Evolutionary conservation across 2,797 vertebrate species (phyloP), one percentile per base, ranked within the genome.

Genomic region (Chrosomus eos): DNA sequence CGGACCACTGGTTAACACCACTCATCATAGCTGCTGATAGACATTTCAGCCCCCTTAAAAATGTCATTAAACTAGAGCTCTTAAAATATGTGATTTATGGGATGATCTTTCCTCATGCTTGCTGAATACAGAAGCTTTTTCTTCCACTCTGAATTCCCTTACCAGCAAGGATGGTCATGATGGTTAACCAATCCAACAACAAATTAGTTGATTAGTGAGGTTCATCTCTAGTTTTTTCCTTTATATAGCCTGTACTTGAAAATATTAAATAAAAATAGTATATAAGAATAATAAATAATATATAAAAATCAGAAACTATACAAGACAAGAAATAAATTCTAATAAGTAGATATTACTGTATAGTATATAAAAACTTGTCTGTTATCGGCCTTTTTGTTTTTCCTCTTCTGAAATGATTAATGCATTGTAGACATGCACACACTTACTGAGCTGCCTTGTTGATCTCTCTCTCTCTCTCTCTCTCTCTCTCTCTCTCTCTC

Each of bases 361-460:
- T n/a, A n/a, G n/a, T n/a, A n/a, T n/a, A n/a, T n/a, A n/a, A n/a
- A n/a, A n/a, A n/a, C 70, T 71, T 89, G 78, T 88, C 78, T 68
- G 73, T 83, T 88, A 53, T 72, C 64, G 2, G 38, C 36, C 51
- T 81, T 45, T 60, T 71, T 45, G 43, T 79, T 64, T 83, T 48
- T 81, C 48, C 81, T 71, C 58, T 66, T 80, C 45, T 90, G 60
- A 83, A 83, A 67, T 76, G 45, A 55, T 77, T 18, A 68, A 55
- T 33, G n/a, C 28, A 31, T 86, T 19, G 36, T 58, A 75, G 66
- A 74, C 23, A 71, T 82, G 84, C 73, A 40, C 74, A 80, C 78
- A 23, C 58, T 73, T 40, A 38, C 86, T 33, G 33, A 78, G 14
- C 64, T 31, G 26, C 76, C 16, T 72, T 18, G 21, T 72, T 67